Evolutionary conservation across 2,113 vertebrate species (phyloP).

Genomic region (Laticauda laticaudata): DNA sequence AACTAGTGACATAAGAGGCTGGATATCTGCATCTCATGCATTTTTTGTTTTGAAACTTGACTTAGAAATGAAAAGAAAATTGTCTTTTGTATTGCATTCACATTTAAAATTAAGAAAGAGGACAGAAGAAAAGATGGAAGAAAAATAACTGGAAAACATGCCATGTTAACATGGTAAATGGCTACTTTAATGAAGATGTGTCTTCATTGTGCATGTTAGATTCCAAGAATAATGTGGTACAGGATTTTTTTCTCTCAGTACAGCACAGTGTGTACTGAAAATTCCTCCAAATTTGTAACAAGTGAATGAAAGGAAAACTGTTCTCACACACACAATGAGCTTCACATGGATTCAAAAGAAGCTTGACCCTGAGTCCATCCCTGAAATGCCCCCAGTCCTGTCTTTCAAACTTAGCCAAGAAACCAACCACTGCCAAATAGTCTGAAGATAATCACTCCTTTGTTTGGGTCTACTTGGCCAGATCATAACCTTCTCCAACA

Average conservation of each 20-base stretch:
- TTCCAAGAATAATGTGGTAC: constrained; percentile 1
- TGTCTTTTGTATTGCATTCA: constrained; percentile 2
- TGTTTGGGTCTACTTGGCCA: constrained; percentile 23
- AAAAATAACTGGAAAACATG: not conserved
- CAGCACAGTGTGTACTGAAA: constrained; percentile 33
- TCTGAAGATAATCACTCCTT: constrained; percentile 24
- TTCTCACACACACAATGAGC: constrained; percentile 28
- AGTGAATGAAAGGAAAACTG: constrained; percentile 38
- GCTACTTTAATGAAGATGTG: constrained; percentile 1
- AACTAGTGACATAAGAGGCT: constrained; percentile 10
- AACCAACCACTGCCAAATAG: constrained; percentile 12
- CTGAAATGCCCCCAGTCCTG: constrained; percentile 16
- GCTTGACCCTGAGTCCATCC: constrained; percentile 16
- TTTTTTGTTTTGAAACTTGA: not conserved
- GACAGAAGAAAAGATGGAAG: not conserved
- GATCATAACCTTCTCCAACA: not conserved
- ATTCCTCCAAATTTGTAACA: constrained; percentile 15
- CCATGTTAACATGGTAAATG: not conserved
- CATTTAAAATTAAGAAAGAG: not conserved
- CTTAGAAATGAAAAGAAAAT: constrained; percentile 18
- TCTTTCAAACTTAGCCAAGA: constrained; percentile 22
- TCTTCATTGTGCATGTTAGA: not conserved
- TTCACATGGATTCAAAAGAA: constrained; percentile 20
- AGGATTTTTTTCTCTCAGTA: not conserved
- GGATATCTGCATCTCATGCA: not conserved